Evolutionary conservation across 2,888 invertebrate genomes (phyloP).

Genomic region (Leucophora obtusa): DNA sequence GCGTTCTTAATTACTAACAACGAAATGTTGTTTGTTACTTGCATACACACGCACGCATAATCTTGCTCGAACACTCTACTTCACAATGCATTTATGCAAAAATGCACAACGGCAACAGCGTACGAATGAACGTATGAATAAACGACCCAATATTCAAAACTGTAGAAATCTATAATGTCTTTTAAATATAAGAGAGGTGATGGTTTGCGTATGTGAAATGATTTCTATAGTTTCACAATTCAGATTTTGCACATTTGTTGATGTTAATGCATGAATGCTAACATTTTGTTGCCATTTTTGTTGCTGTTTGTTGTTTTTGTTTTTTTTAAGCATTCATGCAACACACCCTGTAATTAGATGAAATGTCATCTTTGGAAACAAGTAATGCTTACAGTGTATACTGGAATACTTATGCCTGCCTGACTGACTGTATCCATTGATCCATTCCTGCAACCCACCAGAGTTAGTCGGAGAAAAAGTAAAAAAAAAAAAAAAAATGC

Average conservation of each 20-base stretch:
- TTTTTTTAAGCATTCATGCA: slow-evolving; percentile 67
- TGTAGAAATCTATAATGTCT: slow-evolving; percentile 58
- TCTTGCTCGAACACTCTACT: slow-evolving; percentile 18
- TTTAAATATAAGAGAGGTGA: slow-evolving; percentile 51
- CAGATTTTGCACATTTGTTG: slow-evolving; percentile 44
- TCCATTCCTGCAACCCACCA: slow-evolving; percentile 38
- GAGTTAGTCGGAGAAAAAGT: slow-evolving; percentile 27
- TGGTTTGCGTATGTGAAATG: slow-evolving; percentile 47
- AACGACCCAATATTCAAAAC: slow-evolving; percentile 37
- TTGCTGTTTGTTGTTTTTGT: too few relatives aligned
- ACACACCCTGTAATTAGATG: slow-evolving; percentile 69
- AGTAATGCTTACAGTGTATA: slow-evolving; percentile 59
- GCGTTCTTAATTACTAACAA: slow-evolving; percentile 68
- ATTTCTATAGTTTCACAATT: slow-evolving; percentile 45
- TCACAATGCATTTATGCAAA: slow-evolving; percentile 14
- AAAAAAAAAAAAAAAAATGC: slow-evolving; percentile 21
- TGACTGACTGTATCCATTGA: slow-evolving; percentile 36
- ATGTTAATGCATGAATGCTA: slow-evolving; percentile 54
- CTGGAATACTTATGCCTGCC: slow-evolving; percentile 5
- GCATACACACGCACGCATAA: slow-evolving; percentile 52
- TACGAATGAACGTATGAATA: too few relatives aligned
- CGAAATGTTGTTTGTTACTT: slow-evolving; percentile 67
- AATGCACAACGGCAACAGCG: slow-evolving; percentile 1
- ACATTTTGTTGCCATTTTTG: slow-evolving; percentile 48
- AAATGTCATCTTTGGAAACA: slow-evolving; percentile 67